These are phyloP conservation scores for Jaculus jaculus DNA, from an alignment of 2,113 vertebrate genomes.

Conservation along the genomic window DNA sequence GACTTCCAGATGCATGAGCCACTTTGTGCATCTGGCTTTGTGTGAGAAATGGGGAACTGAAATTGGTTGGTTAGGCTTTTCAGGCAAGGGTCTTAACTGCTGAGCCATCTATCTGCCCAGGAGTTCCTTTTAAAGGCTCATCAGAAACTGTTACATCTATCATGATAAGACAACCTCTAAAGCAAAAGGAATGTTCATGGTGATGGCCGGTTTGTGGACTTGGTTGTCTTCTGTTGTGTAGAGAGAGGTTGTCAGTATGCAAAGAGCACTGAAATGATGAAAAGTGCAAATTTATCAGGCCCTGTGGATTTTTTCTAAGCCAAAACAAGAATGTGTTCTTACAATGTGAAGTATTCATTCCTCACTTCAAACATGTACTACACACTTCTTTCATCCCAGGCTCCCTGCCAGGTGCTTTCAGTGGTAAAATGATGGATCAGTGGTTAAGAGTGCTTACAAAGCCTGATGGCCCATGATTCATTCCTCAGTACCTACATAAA, in stretches of 20 bases:
- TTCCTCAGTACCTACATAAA: too few relatives aligned
- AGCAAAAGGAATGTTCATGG: not conserved
- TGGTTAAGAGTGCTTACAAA: too few relatives aligned
- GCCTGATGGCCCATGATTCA: too few relatives aligned
- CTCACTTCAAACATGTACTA: not conserved
- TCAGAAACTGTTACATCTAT: not conserved
- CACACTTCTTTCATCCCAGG: not conserved
- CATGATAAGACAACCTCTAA: constrained; percentile 15
- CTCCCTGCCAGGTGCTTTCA: not conserved
- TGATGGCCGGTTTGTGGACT: not conserved
- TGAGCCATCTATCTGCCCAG: not conserved
- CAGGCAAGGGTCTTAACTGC: too few relatives aligned
- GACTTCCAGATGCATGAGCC: too few relatives aligned
- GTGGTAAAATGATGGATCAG: too few relatives aligned
- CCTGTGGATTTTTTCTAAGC: not conserved
- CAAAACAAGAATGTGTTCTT: constrained; percentile 12
- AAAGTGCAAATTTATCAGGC: not conserved
- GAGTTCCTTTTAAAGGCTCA: constrained; percentile 18
- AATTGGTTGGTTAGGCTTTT: too few relatives aligned
- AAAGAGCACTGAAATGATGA: constrained; percentile 1
- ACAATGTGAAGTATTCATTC: not conserved
- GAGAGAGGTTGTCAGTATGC: not conserved
- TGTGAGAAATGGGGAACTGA: too few relatives aligned
- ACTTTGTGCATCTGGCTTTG: too few relatives aligned
- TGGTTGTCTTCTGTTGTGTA: not conserved